These are phyloP conservation scores for Drosophila demipolita DNA, from an alignment of 2,888 invertebrate genomes.

Conservation along the genomic window DNA sequence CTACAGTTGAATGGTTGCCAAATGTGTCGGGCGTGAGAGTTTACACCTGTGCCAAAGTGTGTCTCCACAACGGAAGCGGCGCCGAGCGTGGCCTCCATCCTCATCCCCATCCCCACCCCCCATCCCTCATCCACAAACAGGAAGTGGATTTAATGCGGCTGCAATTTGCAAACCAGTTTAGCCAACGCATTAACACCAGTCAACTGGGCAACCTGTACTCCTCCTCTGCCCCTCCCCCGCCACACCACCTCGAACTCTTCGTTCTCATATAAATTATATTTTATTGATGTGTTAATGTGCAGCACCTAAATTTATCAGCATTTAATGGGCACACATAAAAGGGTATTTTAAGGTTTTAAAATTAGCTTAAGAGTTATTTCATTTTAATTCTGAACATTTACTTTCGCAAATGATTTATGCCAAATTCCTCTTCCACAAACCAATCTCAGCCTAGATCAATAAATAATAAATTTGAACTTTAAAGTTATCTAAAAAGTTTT, in stretches of 20 bases:
- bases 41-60: constrained; percentile 65
- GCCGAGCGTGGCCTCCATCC: constrained; percentile 26
- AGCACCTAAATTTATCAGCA: constrained; percentile 17
- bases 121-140: constrained; percentile 37
- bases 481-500: not conserved
- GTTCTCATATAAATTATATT: constrained; percentile 34
- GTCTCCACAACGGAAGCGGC: constrained; percentile 51
- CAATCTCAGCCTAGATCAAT: not conserved
- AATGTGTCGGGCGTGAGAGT: constrained; percentile 73
- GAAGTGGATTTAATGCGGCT: constrained; percentile 75
- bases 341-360: not conserved
- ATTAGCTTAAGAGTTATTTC: not conserved
- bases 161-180: constrained; percentile 71
- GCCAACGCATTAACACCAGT: constrained; percentile 61
- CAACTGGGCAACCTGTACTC: constrained; percentile 1
- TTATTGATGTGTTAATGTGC: constrained; percentile 45
- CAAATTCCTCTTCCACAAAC: not conserved
- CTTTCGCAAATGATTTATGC: not conserved
- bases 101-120: not conserved
- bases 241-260: not conserved
- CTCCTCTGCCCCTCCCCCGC: not conserved
- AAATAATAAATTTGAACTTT: too few species aligned
- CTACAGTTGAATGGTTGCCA: constrained; percentile 77
- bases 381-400: not conserved
- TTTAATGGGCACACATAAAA: not conserved